Evolutionary conservation across 2,888 invertebrate species (phyloP).

Genomic region (Alloscopus bannaensis): DNA sequence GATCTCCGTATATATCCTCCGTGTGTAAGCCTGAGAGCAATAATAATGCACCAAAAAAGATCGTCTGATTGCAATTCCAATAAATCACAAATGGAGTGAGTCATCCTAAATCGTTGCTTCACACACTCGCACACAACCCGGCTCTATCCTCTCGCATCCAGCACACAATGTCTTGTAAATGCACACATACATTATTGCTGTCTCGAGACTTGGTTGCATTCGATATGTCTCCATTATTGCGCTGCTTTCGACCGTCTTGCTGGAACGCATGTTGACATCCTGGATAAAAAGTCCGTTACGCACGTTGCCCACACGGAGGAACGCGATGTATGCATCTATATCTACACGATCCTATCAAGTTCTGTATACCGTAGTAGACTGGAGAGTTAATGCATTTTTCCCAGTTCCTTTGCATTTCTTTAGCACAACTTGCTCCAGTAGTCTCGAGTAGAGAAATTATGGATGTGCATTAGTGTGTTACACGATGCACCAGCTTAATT

Average conservation of each 20-base stretch:
- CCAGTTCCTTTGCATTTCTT: background rate
- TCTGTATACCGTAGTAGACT: background rate
- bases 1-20: background rate
- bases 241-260: background rate
- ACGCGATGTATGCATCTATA: background rate
- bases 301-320: background rate
- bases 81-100: conserved; percentile 68
- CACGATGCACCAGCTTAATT: too few species aligned
- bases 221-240: background rate
- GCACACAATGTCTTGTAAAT: background rate
- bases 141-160: background rate
- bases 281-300: conserved; percentile 10
- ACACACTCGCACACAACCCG: background rate
- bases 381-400: background rate
- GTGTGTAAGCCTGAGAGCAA: conserved; percentile 6
- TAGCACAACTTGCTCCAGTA: background rate
- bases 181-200: too few species aligned
- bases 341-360: background rate
- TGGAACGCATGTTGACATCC: conserved; percentile 6
- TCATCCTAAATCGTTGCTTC: conserved; percentile 25
- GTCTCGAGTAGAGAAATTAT: background rate
- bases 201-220: conserved; percentile 8
- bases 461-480: too few species aligned
- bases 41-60: conserved; percentile 42
- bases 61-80: conserved; percentile 68